Percentiles rank a stretch among this genome's conserved stretches.
Evolutionary conservation across 2,888 invertebrate genomes (phyloP).

Genomic region (Leptogaster cylindrica): DNA sequence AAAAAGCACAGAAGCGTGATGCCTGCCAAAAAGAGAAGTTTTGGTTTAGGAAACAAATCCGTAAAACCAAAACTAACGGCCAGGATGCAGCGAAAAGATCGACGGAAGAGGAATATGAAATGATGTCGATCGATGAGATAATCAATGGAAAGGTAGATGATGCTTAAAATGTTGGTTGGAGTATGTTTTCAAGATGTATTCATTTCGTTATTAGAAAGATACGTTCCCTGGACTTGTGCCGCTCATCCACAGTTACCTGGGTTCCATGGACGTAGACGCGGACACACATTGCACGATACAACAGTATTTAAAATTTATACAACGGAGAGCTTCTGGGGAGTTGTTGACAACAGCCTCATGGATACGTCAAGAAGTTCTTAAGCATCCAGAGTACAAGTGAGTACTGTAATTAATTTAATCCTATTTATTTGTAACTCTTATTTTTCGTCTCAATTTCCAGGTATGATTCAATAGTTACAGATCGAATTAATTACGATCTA

Average conservation of each 20-base stretch:
- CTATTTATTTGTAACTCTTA: not conserved
- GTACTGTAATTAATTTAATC: slow-evolving; percentile 51
- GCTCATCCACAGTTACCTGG: slow-evolving; percentile 91
- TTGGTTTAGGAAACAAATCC: slow-evolving; percentile 89
- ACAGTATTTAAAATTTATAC: slow-evolving; percentile 93
- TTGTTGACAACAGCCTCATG: slow-evolving; percentile 92
- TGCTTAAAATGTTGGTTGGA: slow-evolving; percentile 1
- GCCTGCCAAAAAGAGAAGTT: slow-evolving; percentile 85
- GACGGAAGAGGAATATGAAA: slow-evolving; percentile 67
- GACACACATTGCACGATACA: slow-evolving; percentile 97
- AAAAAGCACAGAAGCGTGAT: slow-evolving; percentile 88
- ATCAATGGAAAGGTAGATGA: slow-evolving; percentile 79
- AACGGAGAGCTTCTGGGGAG: slow-evolving; percentile 85
- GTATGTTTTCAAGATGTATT: not conserved
- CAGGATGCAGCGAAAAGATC: slow-evolving; percentile 48
- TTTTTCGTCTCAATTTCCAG: slow-evolving; percentile 60
- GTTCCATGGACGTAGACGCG: slow-evolving; percentile 96
- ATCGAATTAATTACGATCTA: slow-evolving; percentile 90
- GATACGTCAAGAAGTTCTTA: slow-evolving; percentile 88
- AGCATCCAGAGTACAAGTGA: slow-evolving; percentile 90
- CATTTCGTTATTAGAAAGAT: slow-evolving; percentile 65
- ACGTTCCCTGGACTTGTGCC: slow-evolving; percentile 95
- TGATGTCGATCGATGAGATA: slow-evolving; percentile 94
- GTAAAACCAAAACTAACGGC: slow-evolving; percentile 53
- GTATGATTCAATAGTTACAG: slow-evolving; percentile 87